Evolutionary conservation across 2,113 vertebrate genomes (phyloP).

Genomic region (Bombycilla garrulus): DNA sequence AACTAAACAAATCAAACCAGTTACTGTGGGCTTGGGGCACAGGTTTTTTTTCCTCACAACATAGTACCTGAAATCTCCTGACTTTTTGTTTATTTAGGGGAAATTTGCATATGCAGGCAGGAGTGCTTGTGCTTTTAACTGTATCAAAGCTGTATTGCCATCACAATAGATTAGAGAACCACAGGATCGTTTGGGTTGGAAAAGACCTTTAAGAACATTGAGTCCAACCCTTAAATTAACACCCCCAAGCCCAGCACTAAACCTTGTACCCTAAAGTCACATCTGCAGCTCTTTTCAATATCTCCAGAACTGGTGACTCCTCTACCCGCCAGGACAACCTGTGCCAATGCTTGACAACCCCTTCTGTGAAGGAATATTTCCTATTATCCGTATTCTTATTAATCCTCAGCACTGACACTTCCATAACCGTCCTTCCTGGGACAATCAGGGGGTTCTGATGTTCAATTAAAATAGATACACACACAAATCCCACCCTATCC

Average conservation of each 20-base stretch:
- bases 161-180: background rate
- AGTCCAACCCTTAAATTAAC: background rate
- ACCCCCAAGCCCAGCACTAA: background rate
- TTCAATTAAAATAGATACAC: background rate
- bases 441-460: background rate
- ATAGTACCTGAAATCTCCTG: background rate
- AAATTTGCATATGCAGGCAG: background rate
- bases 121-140: background rate
- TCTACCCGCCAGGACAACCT: background rate
- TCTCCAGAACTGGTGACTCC: background rate
- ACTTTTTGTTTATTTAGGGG: slow-evolving; percentile 11
- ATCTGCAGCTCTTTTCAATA: background rate
- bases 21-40: background rate
- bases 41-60: background rate
- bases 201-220: background rate
- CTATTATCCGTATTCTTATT: background rate
- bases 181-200: background rate
- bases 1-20: slow-evolving; percentile 50
- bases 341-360: background rate
- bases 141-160: background rate
- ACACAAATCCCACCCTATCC: background rate
- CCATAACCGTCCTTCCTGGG: background rate
- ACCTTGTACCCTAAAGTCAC: background rate
- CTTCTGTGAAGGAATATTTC: background rate
- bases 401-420: background rate